Evolutionary conservation across 2,113 vertebrate genomes (phyloP).

Genomic region (Zeus faber): DNA sequence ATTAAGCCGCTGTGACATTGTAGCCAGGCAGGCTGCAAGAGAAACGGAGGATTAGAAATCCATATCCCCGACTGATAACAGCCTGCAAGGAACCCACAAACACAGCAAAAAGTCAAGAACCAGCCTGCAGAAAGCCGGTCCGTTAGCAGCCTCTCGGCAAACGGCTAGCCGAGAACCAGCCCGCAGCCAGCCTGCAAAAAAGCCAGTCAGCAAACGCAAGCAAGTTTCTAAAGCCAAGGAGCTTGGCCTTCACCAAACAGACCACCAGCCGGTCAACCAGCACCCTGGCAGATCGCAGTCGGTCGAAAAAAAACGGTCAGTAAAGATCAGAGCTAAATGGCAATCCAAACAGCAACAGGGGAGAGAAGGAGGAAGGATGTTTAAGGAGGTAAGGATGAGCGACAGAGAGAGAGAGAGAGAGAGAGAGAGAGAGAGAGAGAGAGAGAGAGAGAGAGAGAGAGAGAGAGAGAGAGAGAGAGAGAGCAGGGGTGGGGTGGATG

Average conservation of each 20-base stretch:
- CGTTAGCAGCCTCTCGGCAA: background rate
- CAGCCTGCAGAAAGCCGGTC: conserved; percentile 44
- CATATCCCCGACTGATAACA: conserved; percentile 21
- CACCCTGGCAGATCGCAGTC: background rate
- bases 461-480: no score
- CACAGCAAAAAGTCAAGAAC: conserved; percentile 9
- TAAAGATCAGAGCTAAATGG: no score
- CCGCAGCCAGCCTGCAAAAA: background rate
- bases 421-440: no score
- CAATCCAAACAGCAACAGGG: no score
- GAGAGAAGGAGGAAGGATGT: no score
- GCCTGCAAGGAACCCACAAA: background rate
- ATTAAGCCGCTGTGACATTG: conserved; percentile 82
- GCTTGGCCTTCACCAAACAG: conserved; percentile 7
- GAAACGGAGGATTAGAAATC: conserved; percentile 71
- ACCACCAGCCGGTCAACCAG: background rate
- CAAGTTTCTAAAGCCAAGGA: conserved; percentile 7
- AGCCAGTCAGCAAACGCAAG: background rate
- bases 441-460: no score
- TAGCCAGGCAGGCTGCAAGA: conserved; percentile 63
- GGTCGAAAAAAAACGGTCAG: no score
- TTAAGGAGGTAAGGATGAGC: no score
- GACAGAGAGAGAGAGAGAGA: no score
- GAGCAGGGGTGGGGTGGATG: no score
- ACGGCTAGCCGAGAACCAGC: background rate